Evolutionary conservation across 53 echinoderm and acorn worm genomes (phyloP).

Genomic region (Mesocentrotus franciscanus): DNA sequence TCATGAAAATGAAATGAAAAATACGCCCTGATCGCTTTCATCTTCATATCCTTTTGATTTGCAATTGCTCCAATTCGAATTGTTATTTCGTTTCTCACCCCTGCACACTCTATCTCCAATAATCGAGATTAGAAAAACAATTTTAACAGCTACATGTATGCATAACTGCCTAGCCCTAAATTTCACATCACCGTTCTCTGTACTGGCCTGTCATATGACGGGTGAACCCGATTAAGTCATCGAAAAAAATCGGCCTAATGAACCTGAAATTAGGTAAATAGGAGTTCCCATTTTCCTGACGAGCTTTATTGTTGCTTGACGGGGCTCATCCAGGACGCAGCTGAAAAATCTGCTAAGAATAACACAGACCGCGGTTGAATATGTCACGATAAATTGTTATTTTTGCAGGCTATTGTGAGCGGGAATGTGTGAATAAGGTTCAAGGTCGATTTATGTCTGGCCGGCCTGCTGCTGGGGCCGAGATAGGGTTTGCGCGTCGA

Average conservation of each 20-base stretch:
- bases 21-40: background rate
- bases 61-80: background rate
- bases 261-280: conserved; percentile 42
- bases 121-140: background rate
- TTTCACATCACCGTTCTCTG: background rate
- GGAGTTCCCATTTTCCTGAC: background rate
- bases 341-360: conserved; percentile 49
- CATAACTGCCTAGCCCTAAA: background rate
- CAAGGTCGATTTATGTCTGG: conserved; percentile 41
- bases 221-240: conserved; percentile 26
- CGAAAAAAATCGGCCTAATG: conserved; percentile 35
- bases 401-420: background rate
- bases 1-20: too few species aligned
- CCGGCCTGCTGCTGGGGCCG: background rate
- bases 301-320: background rate
- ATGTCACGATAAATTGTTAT: conserved; percentile 43
- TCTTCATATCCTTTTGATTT: background rate
- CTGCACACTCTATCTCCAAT: background rate
- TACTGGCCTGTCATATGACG: background rate
- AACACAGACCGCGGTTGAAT: conserved; percentile 26
- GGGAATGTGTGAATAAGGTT: background rate
- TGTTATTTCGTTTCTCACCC: background rate
- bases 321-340: background rate
- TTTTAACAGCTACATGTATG: background rate
- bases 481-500: background rate